Percentiles rank a stretch among this genome's conserved stretches.
Evolutionary conservation across 1,140 invertebrate genomes (phyloP).

Genomic region (Dreissena rostriformis): DNA sequence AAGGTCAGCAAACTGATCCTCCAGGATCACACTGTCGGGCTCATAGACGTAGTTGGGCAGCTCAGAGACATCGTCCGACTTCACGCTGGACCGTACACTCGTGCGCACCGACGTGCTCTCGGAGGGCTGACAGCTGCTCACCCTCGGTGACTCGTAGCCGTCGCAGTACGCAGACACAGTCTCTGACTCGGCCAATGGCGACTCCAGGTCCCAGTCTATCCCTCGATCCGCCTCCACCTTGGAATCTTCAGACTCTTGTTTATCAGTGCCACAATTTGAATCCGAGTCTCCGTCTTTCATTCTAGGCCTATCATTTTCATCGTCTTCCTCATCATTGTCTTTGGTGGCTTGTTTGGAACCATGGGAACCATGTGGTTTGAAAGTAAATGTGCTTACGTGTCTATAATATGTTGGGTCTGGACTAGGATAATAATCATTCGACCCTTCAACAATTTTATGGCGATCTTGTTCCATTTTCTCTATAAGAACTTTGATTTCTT

Average conservation of each 20-base stretch:
- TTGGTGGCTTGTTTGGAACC: neutral
- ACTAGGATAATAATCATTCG: conserved; percentile 20
- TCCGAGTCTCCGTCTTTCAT: conserved; percentile 5
- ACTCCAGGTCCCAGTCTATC: conserved; percentile 25
- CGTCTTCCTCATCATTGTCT: neutral
- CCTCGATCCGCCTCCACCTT: conserved; percentile 47
- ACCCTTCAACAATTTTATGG: conserved; percentile 23
- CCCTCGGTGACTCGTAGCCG: conserved; percentile 49
- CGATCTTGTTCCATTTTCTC: conserved; percentile 54
- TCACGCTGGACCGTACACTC: neutral
- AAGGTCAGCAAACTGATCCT: conserved; percentile 18
- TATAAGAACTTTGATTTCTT: conserved; percentile 54
- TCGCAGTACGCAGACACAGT: conserved; percentile 30
- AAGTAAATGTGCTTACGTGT: conserved; percentile 44
- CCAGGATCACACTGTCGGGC: conserved; percentile 29
- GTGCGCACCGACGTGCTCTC: conserved; percentile 5
- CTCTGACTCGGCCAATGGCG: conserved; percentile 16
- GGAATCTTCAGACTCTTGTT: conserved; percentile 51
- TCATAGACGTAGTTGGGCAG: conserved; percentile 18
- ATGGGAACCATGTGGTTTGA: conserved; percentile 23
- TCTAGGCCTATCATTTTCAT: conserved; percentile 9
- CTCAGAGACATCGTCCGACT: conserved; percentile 22
- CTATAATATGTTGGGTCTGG: conserved; percentile 49
- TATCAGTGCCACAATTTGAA: conserved; percentile 45
- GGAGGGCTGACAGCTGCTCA: conserved; percentile 48